Evolutionary conservation across 2,113 vertebrate genomes (phyloP).

Genomic region (Conger conger): DNA sequence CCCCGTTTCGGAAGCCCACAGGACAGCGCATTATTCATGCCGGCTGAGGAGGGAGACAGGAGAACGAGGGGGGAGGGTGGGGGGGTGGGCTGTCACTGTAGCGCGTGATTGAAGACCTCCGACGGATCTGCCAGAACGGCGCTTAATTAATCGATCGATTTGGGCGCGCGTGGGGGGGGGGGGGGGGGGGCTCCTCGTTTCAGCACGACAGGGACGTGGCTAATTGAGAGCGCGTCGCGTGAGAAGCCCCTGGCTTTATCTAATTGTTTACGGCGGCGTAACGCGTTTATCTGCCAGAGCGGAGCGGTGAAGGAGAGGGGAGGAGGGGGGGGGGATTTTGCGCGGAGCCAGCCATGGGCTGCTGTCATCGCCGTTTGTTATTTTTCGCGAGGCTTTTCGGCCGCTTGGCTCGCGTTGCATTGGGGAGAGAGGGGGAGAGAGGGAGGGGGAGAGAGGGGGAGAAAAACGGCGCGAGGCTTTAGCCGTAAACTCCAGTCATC

Average conservation of each 20-base stretch:
- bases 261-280: constrained; percentile 5
- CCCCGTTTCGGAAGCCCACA: constrained; percentile 10
- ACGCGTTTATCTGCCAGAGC: neutral
- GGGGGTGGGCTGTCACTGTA: neutral
- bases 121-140: constrained; percentile 34
- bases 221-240: constrained; percentile 48
- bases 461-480: neutral
- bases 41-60: neutral
- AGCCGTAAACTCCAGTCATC: neutral
- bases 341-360: neutral
- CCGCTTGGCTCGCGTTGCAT: neutral
- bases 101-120: constrained; percentile 49
- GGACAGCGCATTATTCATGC: constrained; percentile 22
- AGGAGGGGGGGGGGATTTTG: neutral
- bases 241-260: constrained; percentile 19
- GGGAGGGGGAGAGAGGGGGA: neutral
- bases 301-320: neutral
- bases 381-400: neutral
- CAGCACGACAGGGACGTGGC: constrained; percentile 26
- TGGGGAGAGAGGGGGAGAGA: neutral
- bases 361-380: neutral
- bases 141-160: constrained; percentile 56
- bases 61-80: neutral
- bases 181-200: constrained; percentile 36
- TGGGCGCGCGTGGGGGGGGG: neutral